Evolutionary conservation across 2,113 vertebrate species (phyloP).

Genomic region (Caretta caretta): DNA sequence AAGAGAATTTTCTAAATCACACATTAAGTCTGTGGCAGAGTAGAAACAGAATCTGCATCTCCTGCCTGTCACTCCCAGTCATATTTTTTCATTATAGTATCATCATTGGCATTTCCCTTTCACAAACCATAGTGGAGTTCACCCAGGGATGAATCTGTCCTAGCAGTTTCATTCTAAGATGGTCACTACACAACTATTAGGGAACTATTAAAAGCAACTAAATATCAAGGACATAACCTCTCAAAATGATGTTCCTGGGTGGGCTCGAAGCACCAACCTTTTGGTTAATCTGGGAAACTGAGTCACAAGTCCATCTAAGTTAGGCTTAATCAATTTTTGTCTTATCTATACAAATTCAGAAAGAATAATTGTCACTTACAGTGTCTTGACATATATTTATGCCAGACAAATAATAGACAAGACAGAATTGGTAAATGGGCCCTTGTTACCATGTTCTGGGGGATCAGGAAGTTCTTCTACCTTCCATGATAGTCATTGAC

Average conservation of each 20-base stretch:
- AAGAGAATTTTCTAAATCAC: not conserved
- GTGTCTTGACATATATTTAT: not conserved
- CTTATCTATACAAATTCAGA: not conserved
- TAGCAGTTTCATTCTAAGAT: conserved; percentile 41
- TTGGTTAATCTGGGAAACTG: conserved; percentile 72
- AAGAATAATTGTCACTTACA: not conserved
- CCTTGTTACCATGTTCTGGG: not conserved
- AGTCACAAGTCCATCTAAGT: not conserved
- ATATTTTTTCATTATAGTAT: conserved; percentile 60
- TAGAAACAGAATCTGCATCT: not conserved
- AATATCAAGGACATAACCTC: not conserved
- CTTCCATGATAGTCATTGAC: not conserved
- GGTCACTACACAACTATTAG: not conserved
- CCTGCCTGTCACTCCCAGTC: not conserved
- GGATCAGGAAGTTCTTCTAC: not conserved
- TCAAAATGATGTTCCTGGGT: conserved; percentile 74
- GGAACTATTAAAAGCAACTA: not conserved
- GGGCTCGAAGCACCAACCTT: conserved; percentile 87
- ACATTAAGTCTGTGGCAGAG: not conserved
- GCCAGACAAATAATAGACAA: not conserved
- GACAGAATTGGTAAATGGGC: not conserved
- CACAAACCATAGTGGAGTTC: conserved; percentile 45
- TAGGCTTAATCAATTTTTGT: not conserved
- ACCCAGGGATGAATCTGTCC: conserved; percentile 59
- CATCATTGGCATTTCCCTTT: conserved; percentile 63